Conservation (phyloP, 1,140 invertebrate genomes). For the Diabrotica virgifera region DNA sequence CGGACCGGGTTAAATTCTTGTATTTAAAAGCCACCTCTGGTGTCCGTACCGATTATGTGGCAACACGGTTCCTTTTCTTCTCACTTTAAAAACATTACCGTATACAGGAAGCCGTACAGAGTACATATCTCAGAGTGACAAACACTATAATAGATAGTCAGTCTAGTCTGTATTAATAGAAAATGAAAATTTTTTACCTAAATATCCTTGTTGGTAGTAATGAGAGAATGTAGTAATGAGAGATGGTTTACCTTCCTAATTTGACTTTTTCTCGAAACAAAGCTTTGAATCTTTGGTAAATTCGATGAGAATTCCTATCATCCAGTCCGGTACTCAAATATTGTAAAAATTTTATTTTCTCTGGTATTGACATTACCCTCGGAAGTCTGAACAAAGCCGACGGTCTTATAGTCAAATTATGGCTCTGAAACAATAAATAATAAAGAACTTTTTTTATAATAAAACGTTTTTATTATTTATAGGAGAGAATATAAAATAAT, state of each 20-base stretch:
- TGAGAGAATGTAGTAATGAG: neutral
- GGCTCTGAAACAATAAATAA: slow-evolving; percentile 22
- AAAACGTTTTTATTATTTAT: too few species aligned
- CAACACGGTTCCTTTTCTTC: too few species aligned
- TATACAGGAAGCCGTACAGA: too few species aligned
- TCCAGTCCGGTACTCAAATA: slow-evolving; percentile 20
- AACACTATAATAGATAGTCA: too few species aligned
- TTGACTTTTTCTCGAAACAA: slow-evolving; percentile 8
- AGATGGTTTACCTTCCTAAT: neutral
- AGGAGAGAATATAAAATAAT: too few species aligned
- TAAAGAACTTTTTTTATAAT: too few species aligned
- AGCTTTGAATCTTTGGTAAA: slow-evolving; percentile 21
- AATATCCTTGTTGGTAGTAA: neutral
- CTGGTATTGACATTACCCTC: neutral
- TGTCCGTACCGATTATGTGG: too few species aligned
- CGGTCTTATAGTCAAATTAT: slow-evolving; percentile 13
- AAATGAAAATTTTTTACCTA: neutral
- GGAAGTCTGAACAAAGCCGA: slow-evolving; percentile 16
- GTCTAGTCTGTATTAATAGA: neutral
- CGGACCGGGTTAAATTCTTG: too few species aligned
- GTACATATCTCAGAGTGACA: too few species aligned
- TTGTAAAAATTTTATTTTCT: slow-evolving; percentile 20
- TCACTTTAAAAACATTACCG: too few species aligned
- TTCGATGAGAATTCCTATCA: slow-evolving; percentile 11
- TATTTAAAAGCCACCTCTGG: too few species aligned